Evolutionary conservation across 2,113 vertebrate species (phyloP).

Genomic region (Trichomycterus rosablanca): DNA sequence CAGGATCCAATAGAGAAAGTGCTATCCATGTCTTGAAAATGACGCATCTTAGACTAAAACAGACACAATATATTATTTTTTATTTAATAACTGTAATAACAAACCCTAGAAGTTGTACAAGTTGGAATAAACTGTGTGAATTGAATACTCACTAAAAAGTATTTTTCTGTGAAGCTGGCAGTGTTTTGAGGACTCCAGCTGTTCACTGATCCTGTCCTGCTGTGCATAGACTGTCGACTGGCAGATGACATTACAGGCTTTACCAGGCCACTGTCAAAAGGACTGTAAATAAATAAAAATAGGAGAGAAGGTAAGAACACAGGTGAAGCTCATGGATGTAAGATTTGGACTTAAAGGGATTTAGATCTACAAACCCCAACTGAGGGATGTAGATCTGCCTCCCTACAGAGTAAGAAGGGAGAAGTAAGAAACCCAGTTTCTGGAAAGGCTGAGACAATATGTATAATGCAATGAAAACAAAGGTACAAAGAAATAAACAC

Average conservation of each 20-base stretch:
- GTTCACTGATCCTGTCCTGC: constrained; percentile 82
- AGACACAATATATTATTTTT: constrained; percentile 5
- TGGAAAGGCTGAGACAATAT: too few relatives aligned
- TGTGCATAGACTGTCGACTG: constrained; percentile 74
- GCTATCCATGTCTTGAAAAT: constrained; percentile 60
- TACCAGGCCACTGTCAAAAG: constrained; percentile 75
- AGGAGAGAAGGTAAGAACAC: not conserved
- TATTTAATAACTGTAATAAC: too few relatives aligned
- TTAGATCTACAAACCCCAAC: too few relatives aligned
- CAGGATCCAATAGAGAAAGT: constrained; percentile 55
- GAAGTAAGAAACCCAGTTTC: too few relatives aligned
- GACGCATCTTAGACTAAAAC: constrained; percentile 73
- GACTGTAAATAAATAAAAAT: constrained; percentile 62
- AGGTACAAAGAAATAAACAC: too few relatives aligned
- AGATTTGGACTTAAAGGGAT: too few relatives aligned
- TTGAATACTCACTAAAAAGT: constrained; percentile 85
- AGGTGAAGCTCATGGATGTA: not conserved
- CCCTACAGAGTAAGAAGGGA: too few relatives aligned
- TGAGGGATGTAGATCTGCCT: too few relatives aligned
- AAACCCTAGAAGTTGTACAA: not conserved
- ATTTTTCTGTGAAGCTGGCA: constrained; percentile 89
- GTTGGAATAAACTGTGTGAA: too few relatives aligned
- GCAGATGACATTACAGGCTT: constrained; percentile 67
- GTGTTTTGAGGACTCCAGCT: constrained; percentile 86
- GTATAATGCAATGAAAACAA: too few relatives aligned